Evolutionary conservation across 2,797 vertebrate genomes (phyloP), one percentile per base, ranked within the genome.

Genomic region (Peromyscus attwateri): DNA sequence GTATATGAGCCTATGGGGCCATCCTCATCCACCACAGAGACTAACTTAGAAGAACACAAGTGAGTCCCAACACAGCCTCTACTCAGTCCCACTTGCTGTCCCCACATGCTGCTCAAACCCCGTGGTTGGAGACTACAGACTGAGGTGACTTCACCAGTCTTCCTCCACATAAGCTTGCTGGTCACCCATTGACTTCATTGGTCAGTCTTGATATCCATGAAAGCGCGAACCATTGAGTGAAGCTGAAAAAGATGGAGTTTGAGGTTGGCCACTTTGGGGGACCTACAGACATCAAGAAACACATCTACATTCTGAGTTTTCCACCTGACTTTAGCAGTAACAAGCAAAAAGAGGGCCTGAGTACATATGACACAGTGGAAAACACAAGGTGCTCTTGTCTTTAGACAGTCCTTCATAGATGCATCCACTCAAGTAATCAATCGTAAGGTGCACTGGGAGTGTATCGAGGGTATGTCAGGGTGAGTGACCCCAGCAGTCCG

Each of bases 21-120:
- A 9, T 25, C 5, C 7, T 66, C 43, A 23, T n/a, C 37, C 29
- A 23, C 43, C 29, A 85, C 29, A 52, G 49, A 40, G 23, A 23
- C 71, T 34, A 2, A 31, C 55, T 19, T 14, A 68, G 49, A 84
- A 29, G 14, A 25, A 81, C 49, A 29, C n/a, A 55, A 21, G 9
- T 0, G 0, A 27, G 66, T 27, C 23, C 43, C 4, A 4, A 70
- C 40, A 1, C 3, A 31, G 6, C 57, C 2, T 75, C 90, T 4
- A 2, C 7, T 3, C 9, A 0, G 7, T 2, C 16, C 46, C 12
- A 10, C 0, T 19, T 2, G 9, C 73, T 4, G 11, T 16, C 31
- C 43, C 85, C 31, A 1, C 27, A 17, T 34, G 57, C 31, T 49
- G 55, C 25, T 21, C 25, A n/a, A 84, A 83, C 37, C 13, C 46